These are phyloP conservation scores for Agrotis puta DNA, from an alignment of 2,888 invertebrate species.

Conservation along the genomic window DNA sequence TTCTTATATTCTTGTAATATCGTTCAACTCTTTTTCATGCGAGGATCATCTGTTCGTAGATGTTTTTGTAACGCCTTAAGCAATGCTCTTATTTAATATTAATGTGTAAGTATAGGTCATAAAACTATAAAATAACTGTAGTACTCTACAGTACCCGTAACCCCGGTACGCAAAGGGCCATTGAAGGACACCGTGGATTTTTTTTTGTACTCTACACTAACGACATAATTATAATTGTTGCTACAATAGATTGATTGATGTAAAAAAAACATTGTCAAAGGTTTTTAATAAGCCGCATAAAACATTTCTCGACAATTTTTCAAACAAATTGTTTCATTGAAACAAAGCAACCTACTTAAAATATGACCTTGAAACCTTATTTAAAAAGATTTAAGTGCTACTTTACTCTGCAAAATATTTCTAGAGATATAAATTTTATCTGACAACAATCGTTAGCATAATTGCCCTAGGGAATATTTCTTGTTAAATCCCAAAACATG, in stretches of 20 bases:
- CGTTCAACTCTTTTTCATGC: too few species aligned
- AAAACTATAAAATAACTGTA: too few species aligned
- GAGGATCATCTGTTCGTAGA: not conserved
- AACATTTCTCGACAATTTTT: not conserved
- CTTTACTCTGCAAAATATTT: conserved; percentile 11
- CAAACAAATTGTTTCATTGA: not conserved
- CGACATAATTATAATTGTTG: not conserved
- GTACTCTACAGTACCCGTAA: too few species aligned
- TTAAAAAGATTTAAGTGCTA: conserved; percentile 15
- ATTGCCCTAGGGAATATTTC: conserved; percentile 41
- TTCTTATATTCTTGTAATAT: too few species aligned
- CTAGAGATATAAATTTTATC: conserved; percentile 27
- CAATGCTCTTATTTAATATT: not conserved
- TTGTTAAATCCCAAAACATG: conserved; percentile 29
- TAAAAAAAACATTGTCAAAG: too few species aligned
- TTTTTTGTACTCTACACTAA: too few species aligned
- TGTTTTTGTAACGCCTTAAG: not conserved
- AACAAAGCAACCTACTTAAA: not conserved
- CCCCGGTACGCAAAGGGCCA: too few species aligned
- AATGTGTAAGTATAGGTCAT: not conserved
- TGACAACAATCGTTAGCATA: conserved; percentile 39
- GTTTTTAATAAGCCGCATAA: too few species aligned
- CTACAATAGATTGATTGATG: too few species aligned
- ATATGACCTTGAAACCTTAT: not conserved
- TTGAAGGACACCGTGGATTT: too few species aligned